A percentile compares a stretch with the other conserved stretches of the same genome.
Conservation (phyloP, 2,797 vertebrate species). For the Scolopax rusticola region DNA sequence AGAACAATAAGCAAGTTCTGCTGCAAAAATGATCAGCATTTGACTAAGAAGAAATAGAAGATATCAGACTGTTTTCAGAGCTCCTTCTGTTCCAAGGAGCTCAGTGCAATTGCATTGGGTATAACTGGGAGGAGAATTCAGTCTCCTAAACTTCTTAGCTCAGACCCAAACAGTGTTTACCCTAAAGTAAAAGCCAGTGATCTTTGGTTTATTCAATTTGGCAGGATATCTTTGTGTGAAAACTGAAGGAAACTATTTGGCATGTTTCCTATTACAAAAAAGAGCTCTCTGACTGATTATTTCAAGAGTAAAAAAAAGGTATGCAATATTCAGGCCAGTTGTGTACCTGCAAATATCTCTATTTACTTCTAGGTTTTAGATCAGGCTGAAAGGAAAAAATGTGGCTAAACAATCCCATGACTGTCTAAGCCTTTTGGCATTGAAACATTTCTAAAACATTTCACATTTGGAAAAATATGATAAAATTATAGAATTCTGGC, state of each 20-base stretch:
- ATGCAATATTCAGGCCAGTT: not conserved
- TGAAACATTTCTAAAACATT: not conserved
- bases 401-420: not conserved
- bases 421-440: not conserved
- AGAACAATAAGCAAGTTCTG: not conserved
- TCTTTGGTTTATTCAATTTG: not conserved
- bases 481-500: not conserved
- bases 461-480: not conserved
- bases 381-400: not conserved
- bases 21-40: not conserved
- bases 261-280: not conserved
- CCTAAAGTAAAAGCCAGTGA: not conserved
- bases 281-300: not conserved
- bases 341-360: not conserved
- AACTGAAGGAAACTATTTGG: not conserved
- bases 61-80: not conserved
- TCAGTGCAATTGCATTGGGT: not conserved
- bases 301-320: not conserved
- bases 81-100: not conserved
- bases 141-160: not conserved
- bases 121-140: not conserved
- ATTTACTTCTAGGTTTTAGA: constrained; percentile 1
- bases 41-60: not conserved
- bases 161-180: not conserved
- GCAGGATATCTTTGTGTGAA: not conserved